Evolutionary conservation across 2,113 vertebrate genomes (phyloP).

Genomic region (Fukomys damarensis): DNA sequence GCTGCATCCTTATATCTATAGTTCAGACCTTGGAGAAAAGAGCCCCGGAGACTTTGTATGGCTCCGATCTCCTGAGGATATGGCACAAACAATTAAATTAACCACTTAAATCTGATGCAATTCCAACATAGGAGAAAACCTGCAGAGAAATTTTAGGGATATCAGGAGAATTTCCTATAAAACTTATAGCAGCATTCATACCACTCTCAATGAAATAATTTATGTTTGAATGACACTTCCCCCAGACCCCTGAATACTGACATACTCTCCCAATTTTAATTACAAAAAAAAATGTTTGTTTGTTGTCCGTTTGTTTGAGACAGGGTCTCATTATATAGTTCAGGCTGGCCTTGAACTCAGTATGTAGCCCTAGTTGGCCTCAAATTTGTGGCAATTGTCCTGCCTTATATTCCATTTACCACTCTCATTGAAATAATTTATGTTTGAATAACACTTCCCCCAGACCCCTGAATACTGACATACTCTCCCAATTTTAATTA

Average conservation of each 20-base stretch:
- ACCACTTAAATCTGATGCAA: background rate
- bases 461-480: background rate
- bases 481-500: background rate
- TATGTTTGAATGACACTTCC: background rate
- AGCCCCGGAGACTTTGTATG: background rate
- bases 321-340: too few relatives aligned
- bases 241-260: background rate
- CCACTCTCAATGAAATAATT: background rate
- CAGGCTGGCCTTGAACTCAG: too few relatives aligned
- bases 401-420: too few relatives aligned
- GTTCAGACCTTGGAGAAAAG: background rate
- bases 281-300: too few relatives aligned
- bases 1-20: background rate
- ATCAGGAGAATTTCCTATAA: background rate
- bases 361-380: too few relatives aligned
- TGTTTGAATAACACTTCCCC: background rate
- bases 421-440: background rate
- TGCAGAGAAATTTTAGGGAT: background rate
- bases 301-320: too few relatives aligned
- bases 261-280: background rate
- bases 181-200: background rate
- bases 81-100: background rate
- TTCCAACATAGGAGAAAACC: background rate
- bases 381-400: too few relatives aligned
- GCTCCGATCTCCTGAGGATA: background rate